Evolutionary conservation across 37 sponge, comb jelly and placozoan species (phyloP), one percentile per base, ranked within the genome.

Genomic region (Cliona cf. orientalis): DNA sequence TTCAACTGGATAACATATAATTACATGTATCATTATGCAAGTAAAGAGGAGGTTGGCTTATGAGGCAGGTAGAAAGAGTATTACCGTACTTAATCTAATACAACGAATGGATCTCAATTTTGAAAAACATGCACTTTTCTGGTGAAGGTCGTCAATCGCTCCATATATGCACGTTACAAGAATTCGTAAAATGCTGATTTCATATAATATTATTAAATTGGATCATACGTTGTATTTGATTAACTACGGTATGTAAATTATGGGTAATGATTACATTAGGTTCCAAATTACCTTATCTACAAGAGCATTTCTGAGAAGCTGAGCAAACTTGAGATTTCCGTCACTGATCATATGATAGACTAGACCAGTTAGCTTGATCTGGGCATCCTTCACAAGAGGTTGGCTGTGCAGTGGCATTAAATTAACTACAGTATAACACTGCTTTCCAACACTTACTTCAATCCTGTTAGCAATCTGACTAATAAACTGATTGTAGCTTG

Each of bases 301-400:
- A 21, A 89, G 74, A 22, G 80, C 72, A 75, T 84, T 75, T 76
- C 92, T 78, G 0, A 87, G 41, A 34, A 92, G 77, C 66, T 92
- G 92, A 7, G 81, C 92, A 74, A 92, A 92, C 69, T 92, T 92
- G 57, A 92, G 81, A 60, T 87, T 67, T 33, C 88, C 88, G 29
- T 78, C 84, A 21, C 69, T 60, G 42, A 92, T 73, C 81, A 92
- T 84, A 26, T 73, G 74, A 43, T 92, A 85, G 56, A 87, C 67
- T 42, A 84, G 38, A 32, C 71, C 81, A 35, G 87, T 87, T 46
- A 92, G 55, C n/a, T 62, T 42, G 31, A 83, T 65, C 77, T 92
- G 69, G 0, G 85, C 80, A 32, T 87, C 92, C 49, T 67, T 57
- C 21, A 19, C 19, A 3, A 87, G 76, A 21, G 71, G 71, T 29